phyloP scores from a whole-genome alignment of 2,888 invertebrate genomes.

The Caenorhabditis drosophilae region DNA sequence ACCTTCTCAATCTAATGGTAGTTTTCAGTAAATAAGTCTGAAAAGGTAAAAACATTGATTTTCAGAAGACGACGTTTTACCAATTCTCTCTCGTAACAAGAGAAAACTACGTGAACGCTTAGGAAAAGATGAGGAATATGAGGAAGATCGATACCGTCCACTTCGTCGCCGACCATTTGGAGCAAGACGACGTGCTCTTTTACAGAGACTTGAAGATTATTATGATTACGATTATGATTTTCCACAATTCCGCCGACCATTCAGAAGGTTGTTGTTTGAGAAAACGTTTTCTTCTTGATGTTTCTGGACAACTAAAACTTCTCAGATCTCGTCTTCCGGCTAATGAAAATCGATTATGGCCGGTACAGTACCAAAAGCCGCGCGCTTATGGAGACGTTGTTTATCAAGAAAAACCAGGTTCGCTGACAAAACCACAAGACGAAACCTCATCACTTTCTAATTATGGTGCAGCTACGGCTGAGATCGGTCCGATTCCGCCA shows the following conservation, averaged over 20 bases:
- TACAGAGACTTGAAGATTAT: conserved; percentile 36
- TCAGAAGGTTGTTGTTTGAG: conserved; percentile 29
- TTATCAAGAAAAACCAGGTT: conserved; percentile 23
- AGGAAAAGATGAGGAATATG: conserved; percentile 28
- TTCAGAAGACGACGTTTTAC: conserved; percentile 30
- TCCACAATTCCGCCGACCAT: conserved; percentile 18
- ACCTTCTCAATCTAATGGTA: no score
- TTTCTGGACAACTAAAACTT: not conserved
- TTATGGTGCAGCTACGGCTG: conserved; percentile 36
- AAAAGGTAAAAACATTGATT: no score
- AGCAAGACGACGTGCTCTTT: conserved; percentile 36
- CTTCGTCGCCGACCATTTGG: conserved; percentile 14
- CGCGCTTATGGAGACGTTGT: conserved; percentile 20
- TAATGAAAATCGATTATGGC: conserved; percentile 46
- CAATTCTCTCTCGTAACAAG: conserved; percentile 33
- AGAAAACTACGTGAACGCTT: conserved; percentile 32
- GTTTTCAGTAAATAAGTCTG: no score
- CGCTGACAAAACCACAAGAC: conserved; percentile 23
- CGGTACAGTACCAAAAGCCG: conserved; percentile 33
- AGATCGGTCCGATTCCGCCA: conserved; percentile 32
- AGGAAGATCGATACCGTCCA: conserved; percentile 20
- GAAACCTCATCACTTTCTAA: conserved; percentile 30
- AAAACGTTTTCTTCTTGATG: not conserved
- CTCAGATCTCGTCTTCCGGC: conserved; percentile 28
- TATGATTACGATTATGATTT: conserved; percentile 42